Base-by-base conservation (phyloP, 30 jellyfish, hydroid and myxozoan genomes). In the Phacellophora camtschatica region DNA sequence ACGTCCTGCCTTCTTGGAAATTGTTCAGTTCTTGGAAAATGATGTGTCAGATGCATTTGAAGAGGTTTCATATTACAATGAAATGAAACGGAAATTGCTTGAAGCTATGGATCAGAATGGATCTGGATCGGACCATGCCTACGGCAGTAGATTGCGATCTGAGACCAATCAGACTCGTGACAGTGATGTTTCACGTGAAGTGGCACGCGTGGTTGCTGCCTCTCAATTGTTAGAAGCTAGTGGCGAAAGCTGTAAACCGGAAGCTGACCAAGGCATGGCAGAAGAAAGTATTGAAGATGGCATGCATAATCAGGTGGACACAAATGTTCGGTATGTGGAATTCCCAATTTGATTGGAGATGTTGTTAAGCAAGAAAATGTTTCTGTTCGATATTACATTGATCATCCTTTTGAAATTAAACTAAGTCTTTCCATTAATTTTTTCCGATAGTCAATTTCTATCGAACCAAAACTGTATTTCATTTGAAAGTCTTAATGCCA, bases 1-100 rank as follows among this genome's bases (percentile, higher is more conserved):
- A 8, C 58, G 98, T 24, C 98, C 98, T 12, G 50, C 98, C 58
- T 92, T 92, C 87, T 57, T 84, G 77, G 98, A 92, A 62, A 85
- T 85, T 46, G 85, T 92, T 23, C 95, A 87, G 55, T 81, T 85
- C 83, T 76, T 92, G 74, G 98, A 92, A 72, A 66, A 78, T 66
- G 96, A 85, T 23, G 98, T 92, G 18, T 39, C 81, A 12, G 98
- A 92, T 18, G 61, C 86, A 0, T 92, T 77, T 41, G 90, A 57
- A 62, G 79, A 72, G 41, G 73, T 82, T 4, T 92, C 98, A 10
- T 92, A 86, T 50, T 92, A 92, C 57, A 96, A 92, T 66, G 96
- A 92, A 48, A 89, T 82, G 97, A 88, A 88, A 61, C 86, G 95
- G 22, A 80, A 83, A 67, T 70, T 83, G 66, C 83, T 88, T 45